Base-by-base conservation (phyloP, 2,797 vertebrate genomes). In the Vultur gryphus region DNA sequence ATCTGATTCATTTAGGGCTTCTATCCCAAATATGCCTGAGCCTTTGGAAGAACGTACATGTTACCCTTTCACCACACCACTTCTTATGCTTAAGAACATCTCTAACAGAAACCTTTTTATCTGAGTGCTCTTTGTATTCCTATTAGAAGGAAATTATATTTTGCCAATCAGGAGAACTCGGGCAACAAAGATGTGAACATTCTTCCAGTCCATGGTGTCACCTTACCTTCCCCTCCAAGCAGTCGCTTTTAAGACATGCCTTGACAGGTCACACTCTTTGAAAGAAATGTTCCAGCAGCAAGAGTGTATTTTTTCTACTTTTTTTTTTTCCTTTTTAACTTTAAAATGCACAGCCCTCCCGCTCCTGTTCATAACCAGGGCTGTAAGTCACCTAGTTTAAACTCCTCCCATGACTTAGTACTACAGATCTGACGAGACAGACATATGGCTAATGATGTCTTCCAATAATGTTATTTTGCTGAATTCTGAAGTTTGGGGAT, bases 201-300 rank as follows among this genome's bases (percentile, higher is more conserved):
- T 70, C 67, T 58, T 89, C 48, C 48, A 25, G 41, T 20, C 65
- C 25, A 4, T 2, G 24, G 20, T 3, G 61, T 5, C 39, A 37
- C 25, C 82, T 87, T 61, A 78, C 89, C 87, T 85, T 87, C 44
- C 77, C 52, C 57, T 91, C 41, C 87, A 71, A 72, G 70, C 83
- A 81, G 71, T 48, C 87, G 62, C 58, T 91, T 67, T 59, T 75
- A 90, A 85, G 76, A 75, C 84, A 89, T 0, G 0, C 52, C 57
- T 85, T 39, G 67, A 55, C 2, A 69, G 41, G 43, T 51, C 55
- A 73, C 67, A 24, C 4, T 78, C 75, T 58, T 49, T 49, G 41
- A 84, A 43, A 96, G 11, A 33, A 71, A 85, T 3, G 9, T 35
- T 55, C 33, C 71, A 64, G 35, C 24, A 89, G 44, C 51, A 58